Evolutionary conservation across 2,113 vertebrate genomes (phyloP).

Genomic region (Zosterops lateralis): DNA sequence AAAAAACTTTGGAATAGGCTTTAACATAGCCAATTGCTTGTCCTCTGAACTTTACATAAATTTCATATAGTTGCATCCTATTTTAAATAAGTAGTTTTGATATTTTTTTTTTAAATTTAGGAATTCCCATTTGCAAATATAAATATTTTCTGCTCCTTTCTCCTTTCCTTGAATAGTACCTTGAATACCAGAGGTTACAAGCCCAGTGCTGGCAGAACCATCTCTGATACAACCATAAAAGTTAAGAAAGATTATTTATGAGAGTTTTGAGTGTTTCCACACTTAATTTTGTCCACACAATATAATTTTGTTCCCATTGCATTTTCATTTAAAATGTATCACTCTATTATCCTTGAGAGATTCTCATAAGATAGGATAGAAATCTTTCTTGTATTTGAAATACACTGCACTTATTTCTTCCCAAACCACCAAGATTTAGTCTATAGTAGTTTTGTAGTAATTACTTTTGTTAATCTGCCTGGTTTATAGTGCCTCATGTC

Average conservation of each 20-base stretch:
- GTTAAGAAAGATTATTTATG: not conserved
- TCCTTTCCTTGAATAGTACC: not conserved
- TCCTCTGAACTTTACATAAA: not conserved
- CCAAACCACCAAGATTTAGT: not conserved
- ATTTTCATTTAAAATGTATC: not conserved
- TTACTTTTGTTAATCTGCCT: not conserved
- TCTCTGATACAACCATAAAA: not conserved
- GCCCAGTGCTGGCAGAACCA: not conserved
- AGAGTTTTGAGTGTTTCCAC: not conserved
- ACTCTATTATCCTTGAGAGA: not conserved
- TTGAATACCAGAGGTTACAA: not conserved
- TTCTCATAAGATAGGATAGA: not conserved
- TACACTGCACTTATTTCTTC: not conserved
- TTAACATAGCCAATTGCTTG: not conserved
- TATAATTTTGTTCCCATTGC: not conserved
- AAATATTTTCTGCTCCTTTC: not conserved
- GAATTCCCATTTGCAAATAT: not conserved
- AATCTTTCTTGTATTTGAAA: not conserved
- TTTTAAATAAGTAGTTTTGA: not conserved
- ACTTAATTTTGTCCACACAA: not conserved
- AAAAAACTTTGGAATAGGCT: not conserved
- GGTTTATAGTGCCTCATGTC: not conserved
- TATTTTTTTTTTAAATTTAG: not conserved
- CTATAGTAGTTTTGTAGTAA: not conserved
- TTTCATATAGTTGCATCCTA: not conserved